A percentile compares a stretch with the other conserved stretches of the same genome.
phyloP scores from a whole-genome alignment of 2,888 invertebrate genomes.

The Epirrita christyi region DNA sequence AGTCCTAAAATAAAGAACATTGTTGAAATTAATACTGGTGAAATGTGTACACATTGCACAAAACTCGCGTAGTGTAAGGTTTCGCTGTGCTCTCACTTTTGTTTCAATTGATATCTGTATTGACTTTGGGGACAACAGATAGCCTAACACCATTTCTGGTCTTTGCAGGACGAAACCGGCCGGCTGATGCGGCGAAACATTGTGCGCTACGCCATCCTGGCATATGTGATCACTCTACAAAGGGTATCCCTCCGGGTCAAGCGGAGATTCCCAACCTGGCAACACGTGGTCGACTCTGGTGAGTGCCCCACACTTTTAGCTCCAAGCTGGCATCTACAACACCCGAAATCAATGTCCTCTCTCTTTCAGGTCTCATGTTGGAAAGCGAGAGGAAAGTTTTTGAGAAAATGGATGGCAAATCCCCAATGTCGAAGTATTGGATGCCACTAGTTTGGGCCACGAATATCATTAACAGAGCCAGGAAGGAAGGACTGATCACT shows the following conservation, averaged over 20 bases:
- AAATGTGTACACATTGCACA: background rate
- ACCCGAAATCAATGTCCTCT: slow-evolving; percentile 29
- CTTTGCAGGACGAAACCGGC: slow-evolving; percentile 92
- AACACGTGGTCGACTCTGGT: slow-evolving; percentile 96
- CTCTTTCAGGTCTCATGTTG: slow-evolving; percentile 91
- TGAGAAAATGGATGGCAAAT: slow-evolving; percentile 94
- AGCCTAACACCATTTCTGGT: background rate
- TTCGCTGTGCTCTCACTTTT: too few relatives aligned
- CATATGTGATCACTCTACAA: slow-evolving; percentile 95
- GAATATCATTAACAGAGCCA: slow-evolving; percentile 94
- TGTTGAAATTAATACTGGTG: background rate
- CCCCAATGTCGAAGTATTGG: slow-evolving; percentile 95
- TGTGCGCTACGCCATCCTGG: slow-evolving; percentile 94
- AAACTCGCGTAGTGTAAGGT: background rate
- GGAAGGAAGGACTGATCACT: slow-evolving; percentile 92
- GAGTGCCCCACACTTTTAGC: slow-evolving; percentile 49
- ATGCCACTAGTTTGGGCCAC: slow-evolving; percentile 97
- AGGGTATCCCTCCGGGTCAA: slow-evolving; percentile 95
- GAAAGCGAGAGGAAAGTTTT: slow-evolving; percentile 96
- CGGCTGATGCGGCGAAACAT: slow-evolving; percentile 95
- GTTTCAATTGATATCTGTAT: too few relatives aligned
- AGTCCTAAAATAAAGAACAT: background rate
- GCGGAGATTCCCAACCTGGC: slow-evolving; percentile 94
- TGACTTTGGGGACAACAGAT: too few relatives aligned
- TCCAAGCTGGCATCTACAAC: slow-evolving; percentile 22